phyloP scores from a whole-genome alignment of 2,797 vertebrate species.

The Poeciliopsis infans region DNA sequence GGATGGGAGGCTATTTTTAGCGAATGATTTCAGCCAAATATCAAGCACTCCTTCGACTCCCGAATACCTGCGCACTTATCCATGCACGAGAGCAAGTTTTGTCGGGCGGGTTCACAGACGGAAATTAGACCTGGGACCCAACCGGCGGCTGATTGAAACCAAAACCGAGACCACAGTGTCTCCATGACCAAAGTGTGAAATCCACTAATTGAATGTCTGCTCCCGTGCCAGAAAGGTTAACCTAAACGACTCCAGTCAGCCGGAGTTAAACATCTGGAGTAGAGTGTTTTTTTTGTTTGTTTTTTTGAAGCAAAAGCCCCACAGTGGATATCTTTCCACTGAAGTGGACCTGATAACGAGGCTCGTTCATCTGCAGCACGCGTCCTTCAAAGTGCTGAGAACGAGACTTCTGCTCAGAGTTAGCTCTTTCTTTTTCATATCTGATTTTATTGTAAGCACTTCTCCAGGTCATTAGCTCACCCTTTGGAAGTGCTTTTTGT shows the following conservation, averaged over 20 bases:
- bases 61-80: constrained; percentile 33
- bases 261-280: constrained; percentile 70
- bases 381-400: constrained; percentile 37
- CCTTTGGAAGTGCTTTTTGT: not conserved
- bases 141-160: constrained; percentile 58
- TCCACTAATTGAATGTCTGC: constrained; percentile 69
- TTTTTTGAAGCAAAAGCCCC: constrained; percentile 23
- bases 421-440: constrained; percentile 37
- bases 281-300: constrained; percentile 56
- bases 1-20: constrained; percentile 35
- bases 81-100: constrained; percentile 23
- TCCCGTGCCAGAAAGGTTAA: constrained; percentile 69
- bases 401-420: constrained; percentile 28
- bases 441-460: constrained; percentile 49
- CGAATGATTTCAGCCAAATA: constrained; percentile 38
- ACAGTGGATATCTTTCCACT: constrained; percentile 32
- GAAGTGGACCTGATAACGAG: constrained; percentile 56
- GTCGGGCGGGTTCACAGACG: constrained; percentile 16
- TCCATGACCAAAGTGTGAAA: constrained; percentile 68
- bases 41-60: constrained; percentile 16
- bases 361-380: constrained; percentile 35
- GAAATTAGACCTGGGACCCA: constrained; percentile 60
- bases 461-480: constrained; percentile 18
- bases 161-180: constrained; percentile 31
- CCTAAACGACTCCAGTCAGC: constrained; percentile 53